Conservation (phyloP, 2,797 vertebrate genomes). For the Diglossa cyanea region DNA sequence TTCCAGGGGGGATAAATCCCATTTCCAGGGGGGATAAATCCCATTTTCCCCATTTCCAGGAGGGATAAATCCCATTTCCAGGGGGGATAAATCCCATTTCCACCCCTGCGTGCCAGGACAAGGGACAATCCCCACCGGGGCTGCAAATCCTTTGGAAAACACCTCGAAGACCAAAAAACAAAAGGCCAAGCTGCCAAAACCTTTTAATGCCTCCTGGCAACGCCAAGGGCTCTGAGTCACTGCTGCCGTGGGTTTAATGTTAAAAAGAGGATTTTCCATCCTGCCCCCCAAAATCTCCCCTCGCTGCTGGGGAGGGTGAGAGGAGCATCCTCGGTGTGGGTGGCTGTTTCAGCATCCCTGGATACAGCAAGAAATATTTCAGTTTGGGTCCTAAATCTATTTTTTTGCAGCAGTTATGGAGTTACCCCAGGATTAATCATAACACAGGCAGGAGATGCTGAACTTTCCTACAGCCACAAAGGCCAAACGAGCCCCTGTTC, state of each 20-base stretch:
- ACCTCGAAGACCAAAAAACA: neutral
- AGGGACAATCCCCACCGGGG: fast-evolving
- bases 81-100: neutral
- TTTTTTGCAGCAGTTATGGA: fast-evolving
- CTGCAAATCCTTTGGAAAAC: neutral
- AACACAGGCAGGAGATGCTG: neutral
- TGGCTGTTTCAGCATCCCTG: neutral
- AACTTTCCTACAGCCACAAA: neutral
- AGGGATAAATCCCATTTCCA: too few relatives aligned
- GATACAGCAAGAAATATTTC: neutral
- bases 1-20: neutral
- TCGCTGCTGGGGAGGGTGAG: neutral
- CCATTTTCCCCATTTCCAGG: too few relatives aligned
- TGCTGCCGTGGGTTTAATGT: fast-evolving
- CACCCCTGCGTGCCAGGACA: fast-evolving
- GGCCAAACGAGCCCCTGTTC: neutral
- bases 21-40: too few relatives aligned
- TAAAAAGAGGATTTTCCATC: neutral
- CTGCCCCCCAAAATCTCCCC: neutral
- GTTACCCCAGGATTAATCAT: too few relatives aligned
- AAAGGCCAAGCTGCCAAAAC: neutral
- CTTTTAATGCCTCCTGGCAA: fast-evolving
- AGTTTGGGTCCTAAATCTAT: fast-evolving
- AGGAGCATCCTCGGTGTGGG: fast-evolving
- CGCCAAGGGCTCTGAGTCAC: fast-evolving